Evolutionary conservation across 2,888 invertebrate species (phyloP).

Genomic region (Volucella inflata): DNA sequence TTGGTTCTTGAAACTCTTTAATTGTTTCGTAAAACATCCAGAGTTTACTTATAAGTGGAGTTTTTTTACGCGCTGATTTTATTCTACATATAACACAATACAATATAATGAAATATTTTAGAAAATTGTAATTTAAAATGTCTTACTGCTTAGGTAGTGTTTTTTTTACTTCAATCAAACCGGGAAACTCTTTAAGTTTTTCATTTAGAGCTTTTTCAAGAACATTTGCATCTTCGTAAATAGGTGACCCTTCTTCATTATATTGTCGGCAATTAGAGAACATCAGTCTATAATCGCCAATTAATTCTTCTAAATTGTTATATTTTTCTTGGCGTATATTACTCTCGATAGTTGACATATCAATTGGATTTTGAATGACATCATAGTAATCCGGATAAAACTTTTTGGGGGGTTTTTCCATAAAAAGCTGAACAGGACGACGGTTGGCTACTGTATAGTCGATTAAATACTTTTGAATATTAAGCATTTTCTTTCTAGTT

Average conservation of each 20-base stretch:
- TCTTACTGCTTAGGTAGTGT: constrained; percentile 78
- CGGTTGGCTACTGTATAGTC: constrained; percentile 91
- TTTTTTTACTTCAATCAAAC: constrained; percentile 84
- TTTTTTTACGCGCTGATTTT: constrained; percentile 83
- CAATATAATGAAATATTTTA: neutral
- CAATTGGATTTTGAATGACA: constrained; percentile 96
- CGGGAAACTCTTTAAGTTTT: constrained; percentile 90
- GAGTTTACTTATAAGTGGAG: constrained; percentile 89
- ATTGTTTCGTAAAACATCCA: constrained; percentile 95
- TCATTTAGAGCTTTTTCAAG: constrained; percentile 93
- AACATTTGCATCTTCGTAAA: constrained; percentile 96
- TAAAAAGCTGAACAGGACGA: constrained; percentile 94
- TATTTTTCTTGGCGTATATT: constrained; percentile 95
- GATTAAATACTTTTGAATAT: constrained; percentile 90
- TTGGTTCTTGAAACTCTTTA: constrained; percentile 93
- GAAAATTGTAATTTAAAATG: neutral
- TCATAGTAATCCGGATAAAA: constrained; percentile 98
- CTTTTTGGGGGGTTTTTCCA: constrained; percentile 98
- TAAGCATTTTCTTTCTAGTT: constrained; percentile 91
- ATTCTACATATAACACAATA: constrained; percentile 79
- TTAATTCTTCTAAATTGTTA: constrained; percentile 92
- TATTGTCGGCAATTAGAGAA: constrained; percentile 98
- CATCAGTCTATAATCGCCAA: constrained; percentile 95
- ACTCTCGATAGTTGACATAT: constrained; percentile 95
- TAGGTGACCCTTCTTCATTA: constrained; percentile 97